Percentiles rank a stretch among this genome's conserved stretches.
phyloP scores from a whole-genome alignment of 2,797 vertebrate species.

The Chelmon rostratus region DNA sequence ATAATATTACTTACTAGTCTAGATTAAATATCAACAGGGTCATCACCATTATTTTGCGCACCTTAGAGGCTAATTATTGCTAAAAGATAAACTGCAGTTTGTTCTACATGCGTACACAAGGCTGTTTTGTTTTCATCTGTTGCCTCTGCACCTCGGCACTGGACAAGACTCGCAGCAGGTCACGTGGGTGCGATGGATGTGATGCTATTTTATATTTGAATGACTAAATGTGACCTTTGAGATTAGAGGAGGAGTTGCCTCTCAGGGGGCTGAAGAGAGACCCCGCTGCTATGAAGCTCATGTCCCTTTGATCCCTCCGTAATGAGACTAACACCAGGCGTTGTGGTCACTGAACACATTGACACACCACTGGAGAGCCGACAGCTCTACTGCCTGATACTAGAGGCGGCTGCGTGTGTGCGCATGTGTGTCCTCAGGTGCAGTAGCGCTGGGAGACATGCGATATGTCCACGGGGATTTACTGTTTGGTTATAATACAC shows the following conservation, averaged over 20 bases:
- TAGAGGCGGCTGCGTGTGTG: conserved; percentile 38
- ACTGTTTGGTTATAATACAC: conserved; percentile 58
- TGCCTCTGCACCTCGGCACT: conserved; percentile 41
- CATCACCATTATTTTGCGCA: conserved; percentile 14
- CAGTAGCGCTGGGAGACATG: conserved; percentile 61
- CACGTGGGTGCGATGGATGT: conserved; percentile 63
- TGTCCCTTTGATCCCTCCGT: conserved; percentile 84
- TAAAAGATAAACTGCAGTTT: conserved; percentile 16
- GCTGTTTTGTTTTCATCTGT: background rate
- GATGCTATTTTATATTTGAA: conserved; percentile 84
- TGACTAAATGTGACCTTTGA: conserved; percentile 86
- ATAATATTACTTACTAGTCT: conserved; percentile 23
- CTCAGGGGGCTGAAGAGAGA: conserved; percentile 79
- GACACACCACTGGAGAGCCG: conserved; percentile 77
- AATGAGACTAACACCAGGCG: conserved; percentile 84
- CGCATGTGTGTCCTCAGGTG: conserved; percentile 60
- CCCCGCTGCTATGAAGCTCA: conserved; percentile 81
- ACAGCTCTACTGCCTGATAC: conserved; percentile 65
- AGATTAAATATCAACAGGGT: conserved; percentile 30
- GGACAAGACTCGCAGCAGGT: conserved; percentile 46
- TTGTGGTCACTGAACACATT: conserved; percentile 83
- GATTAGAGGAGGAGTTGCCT: conserved; percentile 82
- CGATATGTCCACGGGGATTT: conserved; percentile 66
- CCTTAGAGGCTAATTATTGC: conserved; percentile 35
- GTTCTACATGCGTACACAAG: background rate